These are phyloP conservation scores for Leptopilina boulardi DNA, from an alignment of 1,140 invertebrate genomes.

Conservation along the genomic window DNA sequence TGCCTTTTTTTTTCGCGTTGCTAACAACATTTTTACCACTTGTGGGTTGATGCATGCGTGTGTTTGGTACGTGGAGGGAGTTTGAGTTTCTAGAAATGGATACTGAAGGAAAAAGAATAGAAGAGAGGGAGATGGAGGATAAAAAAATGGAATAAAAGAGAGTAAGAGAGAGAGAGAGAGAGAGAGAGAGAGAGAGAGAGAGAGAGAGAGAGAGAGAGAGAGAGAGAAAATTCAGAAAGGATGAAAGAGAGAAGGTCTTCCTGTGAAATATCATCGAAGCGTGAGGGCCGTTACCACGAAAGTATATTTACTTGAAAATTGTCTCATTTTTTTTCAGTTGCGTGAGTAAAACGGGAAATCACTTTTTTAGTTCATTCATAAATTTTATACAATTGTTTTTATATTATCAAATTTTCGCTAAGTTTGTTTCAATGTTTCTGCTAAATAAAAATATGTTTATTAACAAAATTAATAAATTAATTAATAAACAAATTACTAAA, in stretches of 20 bases:
- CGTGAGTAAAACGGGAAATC: neutral
- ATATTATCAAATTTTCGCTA: no score
- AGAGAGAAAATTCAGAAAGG: slow-evolving; percentile 1
- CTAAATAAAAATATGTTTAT: no score
- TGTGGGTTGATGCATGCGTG: slow-evolving; percentile 29
- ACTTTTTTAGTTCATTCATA: neutral
- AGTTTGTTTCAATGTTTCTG: no score
- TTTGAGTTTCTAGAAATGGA: slow-evolving; percentile 21
- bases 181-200: slow-evolving; percentile 35
- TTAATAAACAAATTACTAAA: no score
- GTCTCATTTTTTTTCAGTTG: neutral
- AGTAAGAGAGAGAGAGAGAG: neutral
- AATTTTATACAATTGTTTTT: neutral
- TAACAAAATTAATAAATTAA: no score
- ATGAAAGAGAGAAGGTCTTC: slow-evolving; percentile 48
- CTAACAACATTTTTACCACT: slow-evolving; percentile 22
- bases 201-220: slow-evolving; percentile 43
- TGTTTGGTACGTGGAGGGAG: neutral
- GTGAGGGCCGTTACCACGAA: slow-evolving; percentile 47
- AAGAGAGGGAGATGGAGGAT: slow-evolving; percentile 33
- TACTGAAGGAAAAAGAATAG: neutral
- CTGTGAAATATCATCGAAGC: slow-evolving; percentile 51
- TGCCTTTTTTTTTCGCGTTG: slow-evolving; percentile 33
- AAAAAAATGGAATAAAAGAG: slow-evolving; percentile 15
- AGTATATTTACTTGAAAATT: slow-evolving; percentile 26